Conservation (phyloP, 2,113 vertebrate species). For the Burhinus bistriatus region DNA sequence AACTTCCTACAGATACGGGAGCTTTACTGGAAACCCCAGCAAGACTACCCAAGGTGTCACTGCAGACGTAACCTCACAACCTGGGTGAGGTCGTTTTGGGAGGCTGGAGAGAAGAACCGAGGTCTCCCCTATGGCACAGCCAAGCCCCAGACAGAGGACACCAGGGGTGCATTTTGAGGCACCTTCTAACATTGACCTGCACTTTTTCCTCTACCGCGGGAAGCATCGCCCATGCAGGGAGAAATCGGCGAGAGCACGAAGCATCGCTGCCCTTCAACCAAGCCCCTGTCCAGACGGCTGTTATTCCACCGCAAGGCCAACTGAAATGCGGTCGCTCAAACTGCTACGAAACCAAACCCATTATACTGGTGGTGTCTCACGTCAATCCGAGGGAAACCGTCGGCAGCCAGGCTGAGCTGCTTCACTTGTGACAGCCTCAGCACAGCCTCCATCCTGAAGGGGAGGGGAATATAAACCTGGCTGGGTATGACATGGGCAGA, state of each 20-base stretch:
- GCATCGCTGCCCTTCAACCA: background rate
- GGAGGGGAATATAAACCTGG: background rate
- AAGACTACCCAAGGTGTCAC: no score
- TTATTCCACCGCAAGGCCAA: background rate
- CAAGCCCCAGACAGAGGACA: background rate
- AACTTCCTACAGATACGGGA: fast-evolving
- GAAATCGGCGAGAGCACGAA: background rate
- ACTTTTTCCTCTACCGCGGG: background rate
- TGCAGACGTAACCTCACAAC: background rate
- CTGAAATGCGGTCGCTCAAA: background rate
- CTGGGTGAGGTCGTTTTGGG: background rate
- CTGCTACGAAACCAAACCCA: background rate
- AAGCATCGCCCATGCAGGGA: background rate
- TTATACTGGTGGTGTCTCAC: no score
- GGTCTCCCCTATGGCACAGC: background rate
- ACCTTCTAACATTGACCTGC: no score
- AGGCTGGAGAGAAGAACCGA: background rate
- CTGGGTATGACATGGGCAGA: background rate
- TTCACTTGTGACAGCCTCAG: background rate
- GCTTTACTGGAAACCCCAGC: background rate
- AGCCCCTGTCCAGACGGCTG: background rate
- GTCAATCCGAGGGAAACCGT: no score
- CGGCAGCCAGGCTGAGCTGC: fast-evolving
- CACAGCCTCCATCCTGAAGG: background rate
- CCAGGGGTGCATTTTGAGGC: fast-evolving